Evolutionary conservation across 2,113 vertebrate species (phyloP).

Genomic region (Zosterops lateralis): DNA sequence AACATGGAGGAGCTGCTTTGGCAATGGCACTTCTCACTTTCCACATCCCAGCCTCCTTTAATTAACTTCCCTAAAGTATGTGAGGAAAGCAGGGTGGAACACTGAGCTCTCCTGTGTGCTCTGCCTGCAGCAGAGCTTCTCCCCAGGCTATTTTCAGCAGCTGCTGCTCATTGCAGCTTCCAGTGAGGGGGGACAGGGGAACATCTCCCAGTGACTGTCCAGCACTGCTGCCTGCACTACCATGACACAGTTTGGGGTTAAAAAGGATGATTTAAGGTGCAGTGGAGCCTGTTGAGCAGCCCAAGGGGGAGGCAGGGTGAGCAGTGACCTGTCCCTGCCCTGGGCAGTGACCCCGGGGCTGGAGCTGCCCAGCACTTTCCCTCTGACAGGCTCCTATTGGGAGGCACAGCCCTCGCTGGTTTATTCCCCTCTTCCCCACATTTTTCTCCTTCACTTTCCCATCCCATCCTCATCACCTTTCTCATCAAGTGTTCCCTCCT

Average conservation of each 20-base stretch:
- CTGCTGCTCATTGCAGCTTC: neutral
- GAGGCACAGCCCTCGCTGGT: neutral
- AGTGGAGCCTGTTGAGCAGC: neutral
- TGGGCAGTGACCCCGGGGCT: fast-evolving
- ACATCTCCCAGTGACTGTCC: neutral
- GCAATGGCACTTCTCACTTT: slow-evolving; percentile 8
- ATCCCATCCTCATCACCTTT: neutral
- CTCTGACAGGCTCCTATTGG: fast-evolving
- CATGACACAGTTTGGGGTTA: neutral
- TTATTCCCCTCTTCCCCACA: neutral
- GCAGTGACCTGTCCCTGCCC: neutral
- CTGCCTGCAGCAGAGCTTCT: neutral
- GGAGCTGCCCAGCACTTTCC: neutral
- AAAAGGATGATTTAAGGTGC: neutral
- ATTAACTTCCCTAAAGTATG: neutral
- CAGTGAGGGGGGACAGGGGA: neutral
- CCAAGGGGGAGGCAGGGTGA: neutral
- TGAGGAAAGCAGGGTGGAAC: neutral
- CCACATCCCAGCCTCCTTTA: neutral
- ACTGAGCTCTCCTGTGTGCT: neutral
- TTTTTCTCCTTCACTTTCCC: neutral
- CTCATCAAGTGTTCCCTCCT: neutral
- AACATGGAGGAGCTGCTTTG: neutral
- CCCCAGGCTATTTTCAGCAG: neutral
- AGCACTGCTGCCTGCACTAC: neutral